Evolutionary conservation across 2,113 vertebrate species (phyloP).

Genomic region (Panthera leo): DNA sequence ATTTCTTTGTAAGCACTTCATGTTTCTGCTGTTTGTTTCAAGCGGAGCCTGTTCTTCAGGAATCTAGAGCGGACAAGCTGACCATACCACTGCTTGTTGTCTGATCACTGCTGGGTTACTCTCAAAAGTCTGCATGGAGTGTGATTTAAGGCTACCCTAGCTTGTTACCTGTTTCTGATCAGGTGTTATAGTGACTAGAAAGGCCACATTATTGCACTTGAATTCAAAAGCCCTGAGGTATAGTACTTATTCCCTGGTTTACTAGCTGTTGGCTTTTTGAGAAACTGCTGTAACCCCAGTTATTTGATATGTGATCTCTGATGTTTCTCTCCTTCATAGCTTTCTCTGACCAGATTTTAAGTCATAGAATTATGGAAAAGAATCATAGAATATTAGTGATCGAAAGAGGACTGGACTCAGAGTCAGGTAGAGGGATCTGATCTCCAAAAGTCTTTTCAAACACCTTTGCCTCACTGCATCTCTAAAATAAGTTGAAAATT

Average conservation of each 20-base stretch:
- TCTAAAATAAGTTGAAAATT: background rate
- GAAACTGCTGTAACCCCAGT: background rate
- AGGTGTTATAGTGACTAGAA: background rate
- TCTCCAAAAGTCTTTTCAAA: background rate
- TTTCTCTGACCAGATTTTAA: background rate
- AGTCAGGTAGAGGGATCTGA: rapidly evolving
- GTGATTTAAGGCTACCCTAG: conserved; percentile 23
- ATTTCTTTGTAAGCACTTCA: conserved; percentile 58
- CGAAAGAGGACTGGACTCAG: background rate
- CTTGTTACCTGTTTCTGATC: background rate
- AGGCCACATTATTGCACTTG: background rate
- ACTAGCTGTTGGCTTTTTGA: background rate
- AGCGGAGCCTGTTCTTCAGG: background rate
- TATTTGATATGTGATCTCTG: background rate
- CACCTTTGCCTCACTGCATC: background rate
- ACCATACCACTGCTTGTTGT: background rate
- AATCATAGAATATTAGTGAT: background rate
- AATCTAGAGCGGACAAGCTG: background rate
- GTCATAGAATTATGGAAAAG: background rate
- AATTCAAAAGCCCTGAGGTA: background rate
- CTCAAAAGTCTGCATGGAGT: conserved; percentile 57
- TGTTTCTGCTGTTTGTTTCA: background rate
- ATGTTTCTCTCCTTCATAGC: background rate
- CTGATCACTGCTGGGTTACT: conserved; percentile 67
- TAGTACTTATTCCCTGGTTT: background rate